Percentiles rank a stretch among this genome's conserved stretches.
phyloP scores from a whole-genome alignment of 2,888 invertebrate genomes.

The Parnassius glacialis region DNA sequence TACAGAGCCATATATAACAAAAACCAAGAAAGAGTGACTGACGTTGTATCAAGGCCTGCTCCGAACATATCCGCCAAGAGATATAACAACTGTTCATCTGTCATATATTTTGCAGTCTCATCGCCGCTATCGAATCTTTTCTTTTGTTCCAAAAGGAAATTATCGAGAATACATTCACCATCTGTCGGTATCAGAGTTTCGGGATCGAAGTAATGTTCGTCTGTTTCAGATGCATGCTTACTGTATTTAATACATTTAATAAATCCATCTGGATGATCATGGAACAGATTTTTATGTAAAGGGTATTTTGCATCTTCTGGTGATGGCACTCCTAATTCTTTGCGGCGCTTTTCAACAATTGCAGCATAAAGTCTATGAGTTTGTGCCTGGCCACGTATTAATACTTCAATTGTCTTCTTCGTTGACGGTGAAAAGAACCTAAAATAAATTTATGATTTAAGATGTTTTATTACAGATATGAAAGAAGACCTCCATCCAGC shows the following conservation, averaged over 20 bases:
- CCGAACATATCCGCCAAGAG: constrained; percentile 91
- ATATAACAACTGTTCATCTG: constrained; percentile 85
- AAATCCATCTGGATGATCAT: constrained; percentile 62
- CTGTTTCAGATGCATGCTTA: constrained; percentile 51
- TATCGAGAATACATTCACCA: constrained; percentile 82
- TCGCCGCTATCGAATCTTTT: constrained; percentile 64
- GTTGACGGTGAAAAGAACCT: constrained; percentile 84
- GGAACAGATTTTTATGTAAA: constrained; percentile 53
- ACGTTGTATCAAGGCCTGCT: constrained; percentile 91
- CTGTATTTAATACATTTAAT: constrained; percentile 71
- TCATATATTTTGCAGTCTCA: constrained; percentile 76
- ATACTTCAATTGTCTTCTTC: constrained; percentile 82
- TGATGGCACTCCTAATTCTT: constrained; percentile 49
- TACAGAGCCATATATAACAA: constrained; percentile 87
- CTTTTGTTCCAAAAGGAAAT: constrained; percentile 83
- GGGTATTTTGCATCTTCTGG: constrained; percentile 54
- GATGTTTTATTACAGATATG: no score
- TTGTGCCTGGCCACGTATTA: constrained; percentile 85
- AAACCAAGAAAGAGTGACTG: constrained; percentile 90
- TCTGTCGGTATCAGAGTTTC: constrained; percentile 57
- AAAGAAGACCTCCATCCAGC: no score
- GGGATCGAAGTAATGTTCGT: constrained; percentile 70
- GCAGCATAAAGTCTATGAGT: constrained; percentile 87
- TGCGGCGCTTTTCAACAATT: constrained; percentile 81
- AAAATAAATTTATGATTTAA: constrained; percentile 31